Evolutionary conservation across 2,888 invertebrate species (phyloP).

Genomic region (Camponotus fellah): DNA sequence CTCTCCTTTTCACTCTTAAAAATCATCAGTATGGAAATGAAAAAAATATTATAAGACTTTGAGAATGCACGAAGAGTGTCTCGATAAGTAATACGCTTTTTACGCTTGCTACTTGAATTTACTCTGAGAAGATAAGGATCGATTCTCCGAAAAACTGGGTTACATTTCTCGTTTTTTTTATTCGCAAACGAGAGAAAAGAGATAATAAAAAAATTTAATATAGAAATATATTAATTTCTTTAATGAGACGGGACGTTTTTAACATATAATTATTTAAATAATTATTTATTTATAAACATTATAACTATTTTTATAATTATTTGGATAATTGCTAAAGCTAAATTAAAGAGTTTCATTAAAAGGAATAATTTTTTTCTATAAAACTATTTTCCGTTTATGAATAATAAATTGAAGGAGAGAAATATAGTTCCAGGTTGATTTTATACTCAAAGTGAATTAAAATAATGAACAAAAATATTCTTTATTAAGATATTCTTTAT

Average conservation of each 20-base stretch:
- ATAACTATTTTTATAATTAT: neutral
- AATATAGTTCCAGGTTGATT: too few relatives aligned
- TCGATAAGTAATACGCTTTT: neutral
- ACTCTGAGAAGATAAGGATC: neutral
- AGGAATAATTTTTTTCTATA: too few relatives aligned
- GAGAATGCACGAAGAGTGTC: neutral
- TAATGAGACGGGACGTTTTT: neutral
- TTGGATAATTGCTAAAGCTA: neutral
- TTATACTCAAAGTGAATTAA: too few relatives aligned
- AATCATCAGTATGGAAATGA: neutral
- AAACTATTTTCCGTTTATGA: too few relatives aligned
- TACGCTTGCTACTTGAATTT: neutral
- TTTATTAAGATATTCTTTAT: too few relatives aligned
- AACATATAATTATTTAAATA: neutral
- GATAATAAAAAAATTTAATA: neutral
- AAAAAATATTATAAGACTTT: conserved; percentile 1
- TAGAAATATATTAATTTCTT: neutral
- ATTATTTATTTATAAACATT: neutral
- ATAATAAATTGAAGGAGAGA: too few relatives aligned
- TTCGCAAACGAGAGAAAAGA: neutral
- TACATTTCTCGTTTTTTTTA: neutral
- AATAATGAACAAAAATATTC: too few relatives aligned
- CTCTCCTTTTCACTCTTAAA: neutral
- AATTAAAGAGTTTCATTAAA: neutral
- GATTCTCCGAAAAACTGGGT: neutral